These are phyloP conservation scores for Podarcis siculus DNA, from an alignment of 2,797 vertebrate genomes.

Conservation along the genomic window DNA sequence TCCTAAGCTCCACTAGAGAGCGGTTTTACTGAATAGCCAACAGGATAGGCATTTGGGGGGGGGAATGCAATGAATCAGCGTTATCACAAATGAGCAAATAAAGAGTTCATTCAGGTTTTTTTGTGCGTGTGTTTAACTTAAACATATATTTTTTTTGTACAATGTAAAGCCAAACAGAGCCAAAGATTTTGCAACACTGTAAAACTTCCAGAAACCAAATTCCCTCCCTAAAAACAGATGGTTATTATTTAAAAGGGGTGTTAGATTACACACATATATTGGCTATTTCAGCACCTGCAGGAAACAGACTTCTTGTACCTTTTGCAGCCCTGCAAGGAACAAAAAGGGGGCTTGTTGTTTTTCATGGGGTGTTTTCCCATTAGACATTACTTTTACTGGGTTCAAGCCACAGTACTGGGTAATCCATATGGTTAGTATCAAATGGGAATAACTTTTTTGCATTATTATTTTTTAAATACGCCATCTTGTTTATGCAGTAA, in stretches of 20 bases:
- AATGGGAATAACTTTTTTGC: slow-evolving; percentile 6
- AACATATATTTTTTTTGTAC: background rate
- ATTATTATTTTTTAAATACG: background rate
- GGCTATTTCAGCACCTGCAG: slow-evolving; percentile 33
- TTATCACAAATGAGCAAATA: background rate
- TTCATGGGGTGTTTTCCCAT: background rate
- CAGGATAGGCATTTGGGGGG: background rate
- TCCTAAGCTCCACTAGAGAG: background rate
- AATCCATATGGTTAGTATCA: slow-evolving; percentile 30
- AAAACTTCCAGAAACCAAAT: slow-evolving; percentile 1
- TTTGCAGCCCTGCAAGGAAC: background rate
- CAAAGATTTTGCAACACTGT: background rate
- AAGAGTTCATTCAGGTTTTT: background rate
- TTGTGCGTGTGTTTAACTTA: background rate
- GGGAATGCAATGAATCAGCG: background rate
- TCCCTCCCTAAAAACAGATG: slow-evolving; percentile 17
- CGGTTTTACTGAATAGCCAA: background rate
- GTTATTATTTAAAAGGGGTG: background rate
- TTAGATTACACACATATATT: background rate
- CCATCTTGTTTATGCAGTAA: background rate
- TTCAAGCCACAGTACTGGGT: slow-evolving; percentile 3
- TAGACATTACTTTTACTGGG: slow-evolving; percentile 20
- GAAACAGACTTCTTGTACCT: background rate
- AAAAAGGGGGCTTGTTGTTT: background rate
- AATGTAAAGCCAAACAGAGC: background rate